phyloP scores from a whole-genome alignment of 2,113 vertebrate genomes.

The Nothobranchius furzeri region DNA sequence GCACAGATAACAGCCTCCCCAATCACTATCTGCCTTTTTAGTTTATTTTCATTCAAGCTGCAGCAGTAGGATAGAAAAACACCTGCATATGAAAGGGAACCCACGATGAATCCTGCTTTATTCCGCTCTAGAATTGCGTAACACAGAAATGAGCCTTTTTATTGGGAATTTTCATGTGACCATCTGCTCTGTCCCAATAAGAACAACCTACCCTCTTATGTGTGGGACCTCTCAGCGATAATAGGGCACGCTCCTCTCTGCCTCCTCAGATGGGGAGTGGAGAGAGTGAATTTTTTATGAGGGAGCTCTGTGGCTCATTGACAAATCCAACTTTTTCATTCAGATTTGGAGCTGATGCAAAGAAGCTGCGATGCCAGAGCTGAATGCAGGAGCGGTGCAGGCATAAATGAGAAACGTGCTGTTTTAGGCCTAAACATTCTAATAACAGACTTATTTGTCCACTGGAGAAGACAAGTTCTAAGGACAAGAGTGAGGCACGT shows the following conservation, averaged over 20 bases:
- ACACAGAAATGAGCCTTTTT: slow-evolving; percentile 21
- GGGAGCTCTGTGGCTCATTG: not conserved
- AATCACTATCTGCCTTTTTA: not conserved
- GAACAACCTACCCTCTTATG: not conserved
- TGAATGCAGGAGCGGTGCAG: too few species aligned
- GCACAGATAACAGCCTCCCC: slow-evolving; percentile 29
- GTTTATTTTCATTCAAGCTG: not conserved
- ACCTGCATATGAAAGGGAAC: slow-evolving; percentile 29
- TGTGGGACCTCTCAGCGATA: slow-evolving; percentile 16
- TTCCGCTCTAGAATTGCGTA: slow-evolving; percentile 9
- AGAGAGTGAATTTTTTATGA: slow-evolving; percentile 16
- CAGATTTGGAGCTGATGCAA: slow-evolving; percentile 11
- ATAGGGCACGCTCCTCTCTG: slow-evolving; percentile 14
- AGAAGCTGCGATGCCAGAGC: not conserved
- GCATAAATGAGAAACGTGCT: not conserved
- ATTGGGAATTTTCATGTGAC: slow-evolving; percentile 38
- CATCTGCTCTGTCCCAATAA: slow-evolving; percentile 15
- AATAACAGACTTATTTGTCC: not conserved
- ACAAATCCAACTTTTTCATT: slow-evolving; percentile 10
- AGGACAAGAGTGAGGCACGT: not conserved
- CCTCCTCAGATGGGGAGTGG: slow-evolving; percentile 13
- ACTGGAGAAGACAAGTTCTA: not conserved
- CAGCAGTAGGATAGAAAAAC: slow-evolving; percentile 10
- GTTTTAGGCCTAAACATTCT: not conserved
- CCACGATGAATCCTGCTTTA: slow-evolving; percentile 18